Evolutionary conservation across 2,797 vertebrate genomes (phyloP).

Genomic region (Columba guinea): DNA sequence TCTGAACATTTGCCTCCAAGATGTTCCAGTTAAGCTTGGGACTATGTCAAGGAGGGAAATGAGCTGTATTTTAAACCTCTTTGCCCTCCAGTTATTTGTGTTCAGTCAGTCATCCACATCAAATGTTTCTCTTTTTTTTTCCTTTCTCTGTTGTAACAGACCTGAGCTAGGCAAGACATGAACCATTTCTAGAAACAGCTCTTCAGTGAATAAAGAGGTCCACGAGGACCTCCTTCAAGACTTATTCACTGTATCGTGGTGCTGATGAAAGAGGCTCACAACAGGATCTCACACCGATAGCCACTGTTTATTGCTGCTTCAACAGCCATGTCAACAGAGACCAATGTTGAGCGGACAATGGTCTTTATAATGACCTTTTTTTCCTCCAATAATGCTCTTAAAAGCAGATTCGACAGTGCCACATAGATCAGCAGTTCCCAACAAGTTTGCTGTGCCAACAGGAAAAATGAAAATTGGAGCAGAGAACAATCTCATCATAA

Average conservation of each 20-base stretch:
- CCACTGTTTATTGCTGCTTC: not conserved
- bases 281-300: not conserved
- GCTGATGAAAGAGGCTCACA: not conserved
- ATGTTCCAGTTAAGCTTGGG: constrained; percentile 12
- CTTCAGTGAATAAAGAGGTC: not conserved
- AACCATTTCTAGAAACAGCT: not conserved
- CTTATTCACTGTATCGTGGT: not conserved
- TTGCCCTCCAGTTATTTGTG: constrained; percentile 13
- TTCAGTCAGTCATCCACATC: not conserved
- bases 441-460: not conserved
- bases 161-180: not conserved
- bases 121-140: not conserved
- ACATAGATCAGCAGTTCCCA: not conserved
- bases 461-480: not conserved
- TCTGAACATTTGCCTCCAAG: not conserved
- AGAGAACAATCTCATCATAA: not conserved
- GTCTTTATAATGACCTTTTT: not conserved
- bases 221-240: not conserved
- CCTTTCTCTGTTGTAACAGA: not conserved
- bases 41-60: constrained; percentile 1
- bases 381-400: not conserved
- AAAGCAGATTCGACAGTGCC: not conserved
- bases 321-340: not conserved
- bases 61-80: not conserved
- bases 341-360: not conserved